Evolutionary conservation across 2,113 vertebrate species (phyloP).

Genomic region (Delphinapterus leucas): DNA sequence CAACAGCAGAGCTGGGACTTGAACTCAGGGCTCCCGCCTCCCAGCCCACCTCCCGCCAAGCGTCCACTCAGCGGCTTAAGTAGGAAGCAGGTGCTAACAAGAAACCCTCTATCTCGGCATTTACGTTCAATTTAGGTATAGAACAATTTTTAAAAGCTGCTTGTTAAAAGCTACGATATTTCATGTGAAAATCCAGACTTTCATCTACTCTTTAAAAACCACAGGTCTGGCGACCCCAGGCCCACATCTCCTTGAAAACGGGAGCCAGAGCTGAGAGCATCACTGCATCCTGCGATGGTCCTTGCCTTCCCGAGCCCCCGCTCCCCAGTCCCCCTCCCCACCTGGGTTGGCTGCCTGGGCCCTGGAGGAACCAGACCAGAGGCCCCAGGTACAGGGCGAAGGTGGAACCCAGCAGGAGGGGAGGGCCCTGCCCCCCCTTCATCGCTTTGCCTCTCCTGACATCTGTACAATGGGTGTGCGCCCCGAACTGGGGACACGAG

Average conservation of each 20-base stretch:
- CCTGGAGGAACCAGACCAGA: background rate
- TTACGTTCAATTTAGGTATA: background rate
- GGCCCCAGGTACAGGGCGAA: background rate
- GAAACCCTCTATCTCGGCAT: background rate
- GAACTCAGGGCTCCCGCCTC: background rate
- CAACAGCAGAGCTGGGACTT: background rate
- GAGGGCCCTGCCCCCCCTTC: background rate
- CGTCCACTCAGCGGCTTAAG: background rate
- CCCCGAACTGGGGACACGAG: background rate
- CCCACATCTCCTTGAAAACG: background rate
- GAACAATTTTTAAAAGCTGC: background rate
- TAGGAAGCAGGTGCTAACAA: background rate
- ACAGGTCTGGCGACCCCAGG: background rate
- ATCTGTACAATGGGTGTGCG: too few relatives aligned
- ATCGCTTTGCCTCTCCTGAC: fast-evolving
- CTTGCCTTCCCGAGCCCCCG: fast-evolving
- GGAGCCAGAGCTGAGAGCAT: background rate
- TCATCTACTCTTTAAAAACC: background rate
- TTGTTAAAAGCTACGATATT: background rate
- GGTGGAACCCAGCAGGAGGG: background rate
- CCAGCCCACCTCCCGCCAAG: background rate
- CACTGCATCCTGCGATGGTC: background rate
- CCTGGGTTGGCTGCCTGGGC: background rate
- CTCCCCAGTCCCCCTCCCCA: background rate
- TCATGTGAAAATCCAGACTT: background rate